These are phyloP conservation scores for Hycleus cichorii DNA, from an alignment of 1,140 invertebrate species.

Conservation along the genomic window DNA sequence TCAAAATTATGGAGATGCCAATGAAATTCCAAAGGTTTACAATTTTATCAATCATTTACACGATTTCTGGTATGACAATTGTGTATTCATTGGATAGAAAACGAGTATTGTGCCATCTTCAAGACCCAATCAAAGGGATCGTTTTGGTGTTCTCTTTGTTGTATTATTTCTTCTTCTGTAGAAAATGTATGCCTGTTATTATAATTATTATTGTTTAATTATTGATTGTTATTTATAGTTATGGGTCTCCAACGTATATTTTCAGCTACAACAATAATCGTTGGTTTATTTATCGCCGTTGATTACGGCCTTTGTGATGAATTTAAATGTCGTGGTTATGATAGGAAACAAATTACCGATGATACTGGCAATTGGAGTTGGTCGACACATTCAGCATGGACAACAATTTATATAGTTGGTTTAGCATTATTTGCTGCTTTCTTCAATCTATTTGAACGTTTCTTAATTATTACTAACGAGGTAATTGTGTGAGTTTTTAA, in stretches of 20 bases:
- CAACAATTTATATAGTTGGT: slow-evolving; percentile 47
- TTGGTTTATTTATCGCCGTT: slow-evolving; percentile 53
- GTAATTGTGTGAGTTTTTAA: background rate
- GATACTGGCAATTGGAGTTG: slow-evolving; percentile 42
- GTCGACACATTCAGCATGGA: slow-evolving; percentile 50
- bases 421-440: slow-evolving; percentile 47
- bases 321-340: slow-evolving; percentile 51
- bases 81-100: slow-evolving; percentile 35
- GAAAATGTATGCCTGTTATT: slow-evolving; percentile 47
- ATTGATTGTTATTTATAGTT: slow-evolving; percentile 40
- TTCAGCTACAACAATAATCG: slow-evolving; percentile 50
- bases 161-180: slow-evolving; percentile 55
- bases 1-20: slow-evolving; percentile 25
- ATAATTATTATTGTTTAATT: slow-evolving; percentile 1
- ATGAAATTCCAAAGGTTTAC: slow-evolving; percentile 23
- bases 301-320: slow-evolving; percentile 56
- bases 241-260: slow-evolving; percentile 53
- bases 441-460: slow-evolving; percentile 47
- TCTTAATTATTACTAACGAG: slow-evolving; percentile 1
- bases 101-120: slow-evolving; percentile 51
- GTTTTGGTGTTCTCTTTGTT: slow-evolving; percentile 50
- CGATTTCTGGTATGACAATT: slow-evolving; percentile 26
- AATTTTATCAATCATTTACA: slow-evolving; percentile 24
- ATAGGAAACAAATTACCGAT: slow-evolving; percentile 38
- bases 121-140: slow-evolving; percentile 54